Evolutionary conservation across 2,113 vertebrate genomes (phyloP).

Genomic region (Ia io): DNA sequence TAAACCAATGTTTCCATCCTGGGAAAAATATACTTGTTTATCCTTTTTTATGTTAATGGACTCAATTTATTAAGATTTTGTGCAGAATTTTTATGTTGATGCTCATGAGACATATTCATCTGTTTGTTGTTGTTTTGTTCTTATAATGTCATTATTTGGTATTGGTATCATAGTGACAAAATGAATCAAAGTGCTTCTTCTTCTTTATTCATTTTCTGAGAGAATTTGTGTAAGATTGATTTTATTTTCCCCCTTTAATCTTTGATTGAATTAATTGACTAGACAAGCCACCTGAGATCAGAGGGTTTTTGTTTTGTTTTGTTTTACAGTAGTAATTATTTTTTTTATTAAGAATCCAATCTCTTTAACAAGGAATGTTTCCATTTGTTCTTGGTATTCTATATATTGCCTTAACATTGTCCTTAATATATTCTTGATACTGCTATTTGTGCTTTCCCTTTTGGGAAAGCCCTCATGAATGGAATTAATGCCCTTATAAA

Average conservation of each 20-base stretch:
- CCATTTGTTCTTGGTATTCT: background rate
- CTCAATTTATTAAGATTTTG: background rate
- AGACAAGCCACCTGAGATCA: background rate
- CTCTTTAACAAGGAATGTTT: background rate
- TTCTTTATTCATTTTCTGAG: background rate
- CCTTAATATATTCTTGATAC: background rate
- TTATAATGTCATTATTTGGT: background rate
- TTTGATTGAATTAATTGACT: constrained; percentile 1
- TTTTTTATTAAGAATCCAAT: background rate
- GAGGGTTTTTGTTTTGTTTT: background rate
- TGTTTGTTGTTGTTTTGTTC: background rate
- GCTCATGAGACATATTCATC: background rate
- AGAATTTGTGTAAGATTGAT: background rate
- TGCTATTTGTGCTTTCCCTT: background rate
- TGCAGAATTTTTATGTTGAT: background rate
- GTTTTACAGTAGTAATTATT: background rate
- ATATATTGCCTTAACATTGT: background rate
- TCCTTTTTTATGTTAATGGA: background rate
- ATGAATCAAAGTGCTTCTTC: background rate
- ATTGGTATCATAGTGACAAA: background rate
- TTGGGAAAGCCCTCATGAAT: background rate
- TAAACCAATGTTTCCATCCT: background rate
- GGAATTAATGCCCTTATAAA: background rate
- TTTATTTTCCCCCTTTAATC: background rate
- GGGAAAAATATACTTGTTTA: background rate